Conservation (phyloP, 2,797 vertebrate species). For the Tokudaia muenninki region DNA sequence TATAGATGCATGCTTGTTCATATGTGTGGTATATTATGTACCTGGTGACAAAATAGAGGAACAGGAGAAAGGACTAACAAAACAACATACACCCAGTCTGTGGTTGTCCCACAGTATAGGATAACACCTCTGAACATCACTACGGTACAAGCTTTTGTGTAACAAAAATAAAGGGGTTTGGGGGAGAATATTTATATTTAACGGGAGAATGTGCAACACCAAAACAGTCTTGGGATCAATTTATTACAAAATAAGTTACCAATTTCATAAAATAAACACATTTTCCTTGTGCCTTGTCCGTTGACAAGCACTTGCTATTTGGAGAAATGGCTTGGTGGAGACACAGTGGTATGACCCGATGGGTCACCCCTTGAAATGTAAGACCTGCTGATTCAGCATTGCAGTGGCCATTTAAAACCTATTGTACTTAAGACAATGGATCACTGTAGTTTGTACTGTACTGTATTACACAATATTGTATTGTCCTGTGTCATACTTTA, state of each 20-base stretch:
- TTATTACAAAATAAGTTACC: not conserved
- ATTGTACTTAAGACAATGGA: not conserved
- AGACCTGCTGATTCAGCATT: accelerated
- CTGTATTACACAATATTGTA: not conserved
- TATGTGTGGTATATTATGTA: not conserved
- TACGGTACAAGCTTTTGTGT: not conserved
- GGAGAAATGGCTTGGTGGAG: not conserved
- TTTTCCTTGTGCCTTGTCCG: too few relatives aligned
- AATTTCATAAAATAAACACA: not conserved
- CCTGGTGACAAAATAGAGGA: not conserved
- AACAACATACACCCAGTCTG: not conserved
- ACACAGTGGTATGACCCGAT: accelerated
- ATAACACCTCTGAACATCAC: not conserved
- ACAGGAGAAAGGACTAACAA: not conserved
- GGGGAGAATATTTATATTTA: not conserved
- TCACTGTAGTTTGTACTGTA: not conserved
- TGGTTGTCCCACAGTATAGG: not conserved
- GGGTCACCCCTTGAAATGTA: not conserved
- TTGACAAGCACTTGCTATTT: not conserved
- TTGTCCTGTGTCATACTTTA: too few relatives aligned
- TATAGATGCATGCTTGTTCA: not conserved
- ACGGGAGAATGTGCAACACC: not conserved
- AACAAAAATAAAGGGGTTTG: not conserved
- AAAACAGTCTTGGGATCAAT: not conserved
- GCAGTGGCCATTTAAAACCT: accelerated